A percentile compares a stretch with the other conserved stretches of the same genome.
Evolutionary conservation across 2,888 invertebrate species (phyloP).

Genomic region (Dicranocentrus wangi): DNA sequence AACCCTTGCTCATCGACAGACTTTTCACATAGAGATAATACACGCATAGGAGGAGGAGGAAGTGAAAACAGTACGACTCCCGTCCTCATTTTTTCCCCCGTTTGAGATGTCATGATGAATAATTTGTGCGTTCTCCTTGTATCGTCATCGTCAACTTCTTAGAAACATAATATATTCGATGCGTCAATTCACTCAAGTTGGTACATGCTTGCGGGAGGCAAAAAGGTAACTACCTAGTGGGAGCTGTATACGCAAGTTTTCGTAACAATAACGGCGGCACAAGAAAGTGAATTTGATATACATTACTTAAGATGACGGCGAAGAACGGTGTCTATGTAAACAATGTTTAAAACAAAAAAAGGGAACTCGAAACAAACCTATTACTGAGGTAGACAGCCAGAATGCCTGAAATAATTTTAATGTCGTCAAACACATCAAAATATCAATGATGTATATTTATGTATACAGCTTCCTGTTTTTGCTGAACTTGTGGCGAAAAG

Average conservation of each 20-base stretch:
- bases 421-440: not conserved
- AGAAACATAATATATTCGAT: not conserved
- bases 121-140: not conserved
- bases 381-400: not conserved
- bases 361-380: not conserved
- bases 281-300: not conserved
- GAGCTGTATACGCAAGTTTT: not conserved
- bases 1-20: not conserved
- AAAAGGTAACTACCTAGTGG: not conserved
- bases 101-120: not conserved
- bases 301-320: not conserved
- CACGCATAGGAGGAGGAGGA: too few species aligned
- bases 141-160: not conserved
- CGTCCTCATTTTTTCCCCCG: not conserved
- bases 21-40: not conserved
- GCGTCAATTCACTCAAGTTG: not conserved
- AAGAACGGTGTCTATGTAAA: not conserved
- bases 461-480: not conserved
- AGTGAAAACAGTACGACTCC: not conserved
- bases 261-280: not conserved
- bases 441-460: not conserved
- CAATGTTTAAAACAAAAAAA: not conserved
- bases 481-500: too few species aligned
- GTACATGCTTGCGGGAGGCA: not conserved
- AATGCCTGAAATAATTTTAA: too few species aligned